Evolutionary conservation across 2,797 vertebrate species (phyloP), one percentile per base, ranked within the genome.

Genomic region (Darevskia mixta): DNA sequence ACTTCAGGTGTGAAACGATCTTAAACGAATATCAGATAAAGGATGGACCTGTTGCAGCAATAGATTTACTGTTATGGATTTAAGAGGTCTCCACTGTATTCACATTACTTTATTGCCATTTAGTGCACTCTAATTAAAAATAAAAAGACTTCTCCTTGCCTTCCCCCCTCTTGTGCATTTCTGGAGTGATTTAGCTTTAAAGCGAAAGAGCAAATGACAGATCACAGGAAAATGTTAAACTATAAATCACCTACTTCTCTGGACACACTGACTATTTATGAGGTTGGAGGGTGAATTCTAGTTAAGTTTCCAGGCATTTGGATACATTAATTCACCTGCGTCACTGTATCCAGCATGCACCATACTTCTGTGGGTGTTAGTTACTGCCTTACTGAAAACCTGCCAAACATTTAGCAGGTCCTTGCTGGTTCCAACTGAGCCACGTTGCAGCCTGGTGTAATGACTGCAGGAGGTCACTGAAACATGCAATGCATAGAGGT

Each of bases 71-170:
- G 90, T 94, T 96, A 94, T 93, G 94, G 92, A 96, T 97, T 97
- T 97, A 96, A 97, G 95, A 95, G 95, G 94, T 95, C 95, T 96
- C 96, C 73, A 71, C 94, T 95, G 95, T 96, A 97, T 97, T 96
- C 95, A 92, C 95, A 95, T 96, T 96, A 94, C 94, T 96, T 97
- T 96, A 95, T 96, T 96, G 95, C 93, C 96, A 95, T 95, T 97
- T 97, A 97, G 94, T 87, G 94, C 93, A 94, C 95, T 95, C 91
- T 96, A 97, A 97, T 97, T 97, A 97, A 97, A 96, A 96, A 96
- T 92, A 96, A 96, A 96, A 96, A 96, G 94, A 93, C 92, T 96
- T 91, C 88, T 94, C 92, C 93, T 96, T 75, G 29, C 91, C 94
- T 94, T 89, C 89, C 92, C 49, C 96, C 90, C 92, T 90, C 90